Evolutionary conservation across 1,140 invertebrate genomes (phyloP), one percentile per base, ranked within the genome.

Genomic region (Lepidurus packardi): DNA sequence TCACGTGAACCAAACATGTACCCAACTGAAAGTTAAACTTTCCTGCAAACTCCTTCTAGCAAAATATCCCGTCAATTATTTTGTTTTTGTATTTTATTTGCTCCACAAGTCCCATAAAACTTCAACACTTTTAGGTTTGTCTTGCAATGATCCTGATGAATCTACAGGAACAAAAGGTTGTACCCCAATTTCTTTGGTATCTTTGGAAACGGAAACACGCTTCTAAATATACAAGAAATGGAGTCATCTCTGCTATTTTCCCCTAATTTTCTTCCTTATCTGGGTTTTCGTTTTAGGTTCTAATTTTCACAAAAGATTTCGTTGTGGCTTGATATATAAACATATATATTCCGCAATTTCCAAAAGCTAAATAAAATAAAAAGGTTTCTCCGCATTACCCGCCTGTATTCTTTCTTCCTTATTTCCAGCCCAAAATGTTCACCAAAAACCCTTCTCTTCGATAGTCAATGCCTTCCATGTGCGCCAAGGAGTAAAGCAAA

Each of bases 381-480:
- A n/a, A 16, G 45, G 10, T 47, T 47, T 47, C 10, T 47, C 21
- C 7, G 53, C 53, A 65, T n/a, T 65, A 65, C 13, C 53, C 53
- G 53, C 53, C 53, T 7, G 8, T 65, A 65, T 65, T 65, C 53
- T 65, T 7, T 65, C 53, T 7, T 65, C 53, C 13, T 65, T 65
- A 13, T 65, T 65, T 65, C 53, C 53, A 13, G n/a, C 53, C 53
- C 53, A 65, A 65, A 65, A 11, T 65, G 53, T 65, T 21, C 16
- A 13, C 53, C 16, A n/a, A 21, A 65, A 65, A 65, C 53, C 53
- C 53, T 65, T 65, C 53, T 65, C 53, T 65, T 65, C 53, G 53
- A 65, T 65, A 65, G 53, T 65, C 53, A 65, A 65, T 77, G 76
- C 76, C 76, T 77, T 77, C 76, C 76, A 77, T 77, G 76, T 77